Base-by-base conservation (phyloP, 2,113 vertebrate genomes). In the Microtus ochrogaster region DNA sequence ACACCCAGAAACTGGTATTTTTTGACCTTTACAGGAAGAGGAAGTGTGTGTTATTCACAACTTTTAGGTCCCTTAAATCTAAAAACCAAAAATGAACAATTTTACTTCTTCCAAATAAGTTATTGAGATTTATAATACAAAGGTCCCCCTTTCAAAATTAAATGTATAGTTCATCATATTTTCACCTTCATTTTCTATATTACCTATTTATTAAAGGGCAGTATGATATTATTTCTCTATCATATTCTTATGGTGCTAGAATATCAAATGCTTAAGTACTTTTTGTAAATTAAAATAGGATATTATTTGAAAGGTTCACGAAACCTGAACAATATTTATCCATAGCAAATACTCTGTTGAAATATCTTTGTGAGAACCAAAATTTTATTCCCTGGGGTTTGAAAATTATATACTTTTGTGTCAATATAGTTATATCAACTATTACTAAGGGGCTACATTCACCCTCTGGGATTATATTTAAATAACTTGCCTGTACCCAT, bases 281-380 rank as follows among this genome's bases (percentile, higher is more conserved):
- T 94, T 94, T 94, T 1, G 65, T 41, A 11, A 93, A 72, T 94
- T 92, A 22, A 96, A 91, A 26, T 61, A 55, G 9, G 3, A 68
- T 6, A 39, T 78, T 63, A 28, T 90, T 83, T 55, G 4, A 95
- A 90, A 21, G 0, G 0, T 33, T 65, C 33, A 76, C 94, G 12
- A 74, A 83, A 92, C 61, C 41, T 6, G 5, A 89, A 8, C 2
- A 95, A 55, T 26, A 82, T 73, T 89, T n/a, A 36, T 68, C 70
- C 26, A 3, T 0, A 82, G 10, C 21, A 89, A 81, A 96, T 85
- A 77, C 77, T 68, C 30, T 66, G 5, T n/a, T 72, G 13, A 30
- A n/a, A 7, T 84, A n/a, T 33, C 33, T 44, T 91, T 78, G 78
- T 79, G 94, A 94, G 58, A 65, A 2, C 11, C 3, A 91, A 77